phyloP scores from a whole-genome alignment of 1,140 invertebrate species.

The Cotesia glomerata region DNA sequence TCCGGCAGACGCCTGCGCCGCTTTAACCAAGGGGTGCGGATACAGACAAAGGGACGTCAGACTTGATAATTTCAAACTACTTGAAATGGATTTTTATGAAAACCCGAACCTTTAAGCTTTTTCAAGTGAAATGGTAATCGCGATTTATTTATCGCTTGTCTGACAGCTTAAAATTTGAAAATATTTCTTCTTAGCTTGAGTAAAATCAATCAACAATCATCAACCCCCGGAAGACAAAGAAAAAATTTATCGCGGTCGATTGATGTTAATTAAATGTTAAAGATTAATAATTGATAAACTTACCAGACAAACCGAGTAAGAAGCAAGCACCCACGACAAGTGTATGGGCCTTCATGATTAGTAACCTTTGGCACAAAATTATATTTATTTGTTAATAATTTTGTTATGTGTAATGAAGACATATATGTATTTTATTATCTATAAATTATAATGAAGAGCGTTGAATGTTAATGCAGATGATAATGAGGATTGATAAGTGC shows the following conservation, averaged over 20 bases:
- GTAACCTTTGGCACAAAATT: conserved; percentile 9
- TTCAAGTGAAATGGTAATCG: too few species aligned
- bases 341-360: conserved; percentile 41
- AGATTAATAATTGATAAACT: conserved; percentile 30
- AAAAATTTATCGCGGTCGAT: not conserved
- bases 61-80: not conserved
- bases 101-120: not conserved
- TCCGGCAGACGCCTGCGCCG: conserved; percentile 12
- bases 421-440: not conserved
- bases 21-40: not conserved
- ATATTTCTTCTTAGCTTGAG: too few species aligned
- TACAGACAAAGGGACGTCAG: not conserved
- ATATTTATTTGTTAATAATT: not conserved
- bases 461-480: not conserved
- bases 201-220: too few species aligned
- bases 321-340: conserved; percentile 39
- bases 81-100: not conserved
- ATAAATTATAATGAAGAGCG: not conserved
- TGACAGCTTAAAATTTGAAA: too few species aligned
- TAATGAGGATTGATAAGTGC: not conserved
- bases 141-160: too few species aligned
- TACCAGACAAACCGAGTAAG: conserved; percentile 42
- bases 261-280: not conserved
- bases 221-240: conserved; percentile 7
- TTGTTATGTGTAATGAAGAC: not conserved